phyloP scores from a whole-genome alignment of 2,113 vertebrate species.

The Tichodroma muraria region DNA sequence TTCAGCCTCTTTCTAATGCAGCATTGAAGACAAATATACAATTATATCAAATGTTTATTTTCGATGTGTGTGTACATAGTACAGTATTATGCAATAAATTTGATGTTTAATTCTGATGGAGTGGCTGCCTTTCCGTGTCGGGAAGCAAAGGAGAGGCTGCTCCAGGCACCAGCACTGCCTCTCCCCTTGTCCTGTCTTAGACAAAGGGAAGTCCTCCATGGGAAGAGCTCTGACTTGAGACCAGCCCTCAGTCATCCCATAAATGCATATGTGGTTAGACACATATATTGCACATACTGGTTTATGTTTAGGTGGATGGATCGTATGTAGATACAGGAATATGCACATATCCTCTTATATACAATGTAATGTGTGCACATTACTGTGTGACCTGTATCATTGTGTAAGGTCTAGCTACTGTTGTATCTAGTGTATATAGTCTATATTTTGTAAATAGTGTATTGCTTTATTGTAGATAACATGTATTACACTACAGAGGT shows the following conservation, averaged over 20 bases:
- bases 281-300: background rate
- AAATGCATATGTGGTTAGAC: too few species aligned
- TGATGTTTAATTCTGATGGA: constrained; percentile 56
- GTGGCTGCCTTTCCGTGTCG: background rate
- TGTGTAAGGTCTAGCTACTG: background rate
- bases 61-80: constrained; percentile 71
- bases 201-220: background rate
- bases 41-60: constrained; percentile 75
- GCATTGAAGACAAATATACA: constrained; percentile 63
- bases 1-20: constrained; percentile 69
- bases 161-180: too few species aligned
- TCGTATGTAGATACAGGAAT: fast-evolving
- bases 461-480: background rate
- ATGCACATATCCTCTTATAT: background rate
- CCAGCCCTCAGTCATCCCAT: background rate
- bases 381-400: too few species aligned
- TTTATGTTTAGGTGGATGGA: background rate
- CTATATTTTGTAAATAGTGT: too few species aligned
- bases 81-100: constrained; percentile 76
- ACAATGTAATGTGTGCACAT: background rate
- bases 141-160: background rate
- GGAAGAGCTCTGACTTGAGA: background rate
- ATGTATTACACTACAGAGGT: background rate
- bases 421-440: background rate
- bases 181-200: background rate